Percentiles rank a stretch among this genome's conserved stretches.
phyloP scores from a whole-genome alignment of 2,888 invertebrate genomes.

The Torymus tubicola region DNA sequence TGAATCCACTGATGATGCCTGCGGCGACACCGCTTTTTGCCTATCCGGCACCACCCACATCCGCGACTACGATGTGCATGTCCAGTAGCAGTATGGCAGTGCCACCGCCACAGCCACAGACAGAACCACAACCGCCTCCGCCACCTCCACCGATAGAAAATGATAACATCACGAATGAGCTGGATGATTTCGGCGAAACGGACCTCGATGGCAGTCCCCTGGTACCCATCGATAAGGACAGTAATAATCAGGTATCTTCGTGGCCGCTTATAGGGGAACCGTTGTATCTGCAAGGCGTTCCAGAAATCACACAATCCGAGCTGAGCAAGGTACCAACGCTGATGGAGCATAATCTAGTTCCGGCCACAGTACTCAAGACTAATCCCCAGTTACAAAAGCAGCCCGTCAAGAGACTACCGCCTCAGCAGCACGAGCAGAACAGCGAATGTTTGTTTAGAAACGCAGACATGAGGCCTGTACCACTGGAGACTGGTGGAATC shows the following conservation, averaged over 20 bases:
- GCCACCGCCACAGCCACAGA: no score
- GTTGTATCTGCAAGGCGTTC: conserved; percentile 66
- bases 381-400: conserved; percentile 68
- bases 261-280: conserved; percentile 62
- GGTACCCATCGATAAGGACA: conserved; percentile 62
- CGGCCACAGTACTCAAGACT: conserved; percentile 65
- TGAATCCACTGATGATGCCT: conserved; percentile 35
- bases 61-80: background rate
- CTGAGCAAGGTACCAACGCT: conserved; percentile 68
- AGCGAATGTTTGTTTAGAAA: conserved; percentile 67
- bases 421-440: conserved; percentile 48
- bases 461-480: conserved; percentile 70
- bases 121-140: background rate
- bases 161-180: background rate
- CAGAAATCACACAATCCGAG: conserved; percentile 64
- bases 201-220: conserved; percentile 66
- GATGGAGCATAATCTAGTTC: conserved; percentile 66
- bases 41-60: background rate
- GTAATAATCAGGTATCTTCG: background rate
- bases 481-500: conserved; percentile 29
- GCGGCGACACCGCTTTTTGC: conserved; percentile 20
- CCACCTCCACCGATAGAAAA: background rate
- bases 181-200: conserved; percentile 56
- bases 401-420: no score
- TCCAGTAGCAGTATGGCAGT: no score